Evolutionary conservation across 2,113 vertebrate species (phyloP).

Genomic region (Synchiropus splendidus): DNA sequence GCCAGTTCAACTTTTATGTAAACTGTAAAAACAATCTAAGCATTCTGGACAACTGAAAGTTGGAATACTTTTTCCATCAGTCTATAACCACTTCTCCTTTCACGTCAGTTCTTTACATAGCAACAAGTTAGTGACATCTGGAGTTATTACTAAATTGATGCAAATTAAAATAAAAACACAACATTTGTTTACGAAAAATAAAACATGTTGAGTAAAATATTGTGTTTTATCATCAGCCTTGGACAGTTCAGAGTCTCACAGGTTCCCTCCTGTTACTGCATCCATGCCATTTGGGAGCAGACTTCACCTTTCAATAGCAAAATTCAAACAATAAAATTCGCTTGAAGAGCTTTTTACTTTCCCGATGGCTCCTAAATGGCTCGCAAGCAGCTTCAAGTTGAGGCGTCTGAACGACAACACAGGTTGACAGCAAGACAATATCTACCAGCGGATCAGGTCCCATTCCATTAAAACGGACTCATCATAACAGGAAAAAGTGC

Average conservation of each 20-base stretch:
- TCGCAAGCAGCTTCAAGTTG: conserved; percentile 28
- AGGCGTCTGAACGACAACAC: conserved; percentile 46
- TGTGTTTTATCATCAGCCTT: conserved; percentile 33
- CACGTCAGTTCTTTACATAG: conserved; percentile 50
- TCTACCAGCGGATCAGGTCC: conserved; percentile 27
- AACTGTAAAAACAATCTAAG: conserved; percentile 47
- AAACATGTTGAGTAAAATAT: conserved; percentile 41
- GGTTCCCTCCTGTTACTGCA: conserved; percentile 61
- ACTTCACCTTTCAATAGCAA: too few relatives aligned
- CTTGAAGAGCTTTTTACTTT: too few relatives aligned
- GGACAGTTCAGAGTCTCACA: conserved; percentile 47
- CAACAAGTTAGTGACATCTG: conserved; percentile 55
- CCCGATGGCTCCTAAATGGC: conserved; percentile 22
- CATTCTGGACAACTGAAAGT: conserved; percentile 47
- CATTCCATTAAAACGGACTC: conserved; percentile 28
- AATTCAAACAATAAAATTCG: too few relatives aligned
- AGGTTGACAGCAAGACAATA: conserved; percentile 35
- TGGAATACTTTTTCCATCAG: conserved; percentile 32
- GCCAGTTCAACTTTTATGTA: conserved; percentile 32
- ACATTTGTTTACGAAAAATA: conserved; percentile 39
- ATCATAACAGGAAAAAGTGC: conserved; percentile 45
- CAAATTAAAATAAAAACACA: conserved; percentile 37
- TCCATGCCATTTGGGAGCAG: conserved; percentile 26
- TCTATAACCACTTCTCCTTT: conserved; percentile 31
- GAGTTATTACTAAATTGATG: conserved; percentile 51